These are phyloP conservation scores for Stomatorhinus walkeri DNA, from an alignment of 2,797 vertebrate genomes.

Conservation along the genomic window DNA sequence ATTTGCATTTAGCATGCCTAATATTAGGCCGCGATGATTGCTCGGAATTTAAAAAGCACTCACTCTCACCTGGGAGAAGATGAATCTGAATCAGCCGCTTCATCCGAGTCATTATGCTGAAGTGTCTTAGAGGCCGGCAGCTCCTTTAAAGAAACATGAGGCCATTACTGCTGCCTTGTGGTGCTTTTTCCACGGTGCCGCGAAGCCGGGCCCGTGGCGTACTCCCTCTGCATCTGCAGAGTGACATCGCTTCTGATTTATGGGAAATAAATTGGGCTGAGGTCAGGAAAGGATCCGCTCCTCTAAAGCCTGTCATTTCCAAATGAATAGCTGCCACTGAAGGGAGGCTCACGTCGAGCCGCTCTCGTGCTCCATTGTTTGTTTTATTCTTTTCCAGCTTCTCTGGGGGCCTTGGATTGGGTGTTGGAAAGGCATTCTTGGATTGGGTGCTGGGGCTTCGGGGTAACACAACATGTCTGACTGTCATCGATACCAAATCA, in stretches of 20 bases:
- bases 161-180: slow-evolving; percentile 19
- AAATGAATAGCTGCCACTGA: slow-evolving; percentile 29
- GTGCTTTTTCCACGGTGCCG: slow-evolving; percentile 3
- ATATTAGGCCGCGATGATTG: slow-evolving; percentile 20
- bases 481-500: neutral
- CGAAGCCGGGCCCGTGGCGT: neutral
- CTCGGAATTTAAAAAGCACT: slow-evolving; percentile 1
- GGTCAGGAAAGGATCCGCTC: slow-evolving; percentile 30
- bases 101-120: slow-evolving; percentile 22
- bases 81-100: slow-evolving; percentile 4
- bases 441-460: neutral
- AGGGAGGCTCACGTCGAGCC: slow-evolving; percentile 34
- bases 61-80: neutral
- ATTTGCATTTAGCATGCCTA: slow-evolving; percentile 13
- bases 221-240: slow-evolving; percentile 21
- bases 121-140: slow-evolving; percentile 16
- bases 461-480: neutral
- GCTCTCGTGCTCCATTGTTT: neutral
- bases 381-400: slow-evolving; percentile 37
- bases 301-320: slow-evolving; percentile 18
- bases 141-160: slow-evolving; percentile 21
- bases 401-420: slow-evolving; percentile 26
- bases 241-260: slow-evolving; percentile 20
- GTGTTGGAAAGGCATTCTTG: slow-evolving; percentile 8
- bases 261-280: slow-evolving; percentile 28